Evolutionary conservation across 2,888 invertebrate genomes (phyloP).

Genomic region (Amiota minor): DNA sequence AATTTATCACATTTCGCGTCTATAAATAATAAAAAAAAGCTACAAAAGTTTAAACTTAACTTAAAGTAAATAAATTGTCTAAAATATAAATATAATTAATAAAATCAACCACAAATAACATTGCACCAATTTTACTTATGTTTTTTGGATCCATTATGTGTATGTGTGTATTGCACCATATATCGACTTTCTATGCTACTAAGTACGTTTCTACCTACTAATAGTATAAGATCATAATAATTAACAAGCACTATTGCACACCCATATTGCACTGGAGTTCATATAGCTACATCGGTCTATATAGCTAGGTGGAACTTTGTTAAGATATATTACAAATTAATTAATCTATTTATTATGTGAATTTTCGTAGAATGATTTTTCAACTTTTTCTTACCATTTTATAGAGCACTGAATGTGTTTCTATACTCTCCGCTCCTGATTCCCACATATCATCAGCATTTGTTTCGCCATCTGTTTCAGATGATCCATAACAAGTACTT

Average conservation of each 20-base stretch:
- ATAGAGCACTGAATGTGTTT: slow-evolving; percentile 90
- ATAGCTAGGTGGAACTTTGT: too few relatives aligned
- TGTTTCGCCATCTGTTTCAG: slow-evolving; percentile 80
- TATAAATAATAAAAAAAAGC: slow-evolving; percentile 39
- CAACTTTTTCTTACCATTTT: slow-evolving; percentile 79
- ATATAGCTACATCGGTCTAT: too few relatives aligned
- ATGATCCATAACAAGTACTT: slow-evolving; percentile 76
- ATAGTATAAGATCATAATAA: neutral
- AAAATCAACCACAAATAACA: slow-evolving; percentile 6
- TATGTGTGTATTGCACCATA: slow-evolving; percentile 26
- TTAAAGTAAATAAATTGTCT: neutral
- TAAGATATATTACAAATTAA: too few relatives aligned
- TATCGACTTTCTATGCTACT: slow-evolving; percentile 7
- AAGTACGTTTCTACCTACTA: too few relatives aligned
- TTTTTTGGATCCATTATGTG: neutral
- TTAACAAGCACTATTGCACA: slow-evolving; percentile 29
- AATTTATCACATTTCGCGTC: slow-evolving; percentile 73
- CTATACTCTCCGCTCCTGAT: slow-evolving; percentile 89
- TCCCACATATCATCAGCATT: slow-evolving; percentile 87
- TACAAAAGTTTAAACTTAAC: slow-evolving; percentile 34
- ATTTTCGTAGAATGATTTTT: slow-evolving; percentile 1
- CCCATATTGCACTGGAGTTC: slow-evolving; percentile 10
- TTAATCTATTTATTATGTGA: too few relatives aligned
- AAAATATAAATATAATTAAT: neutral
- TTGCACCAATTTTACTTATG: slow-evolving; percentile 32